A percentile compares a stretch with the other conserved stretches of the same genome.
phyloP scores from a whole-genome alignment of 2,888 invertebrate genomes.

The Eupithecia tripunctaria region DNA sequence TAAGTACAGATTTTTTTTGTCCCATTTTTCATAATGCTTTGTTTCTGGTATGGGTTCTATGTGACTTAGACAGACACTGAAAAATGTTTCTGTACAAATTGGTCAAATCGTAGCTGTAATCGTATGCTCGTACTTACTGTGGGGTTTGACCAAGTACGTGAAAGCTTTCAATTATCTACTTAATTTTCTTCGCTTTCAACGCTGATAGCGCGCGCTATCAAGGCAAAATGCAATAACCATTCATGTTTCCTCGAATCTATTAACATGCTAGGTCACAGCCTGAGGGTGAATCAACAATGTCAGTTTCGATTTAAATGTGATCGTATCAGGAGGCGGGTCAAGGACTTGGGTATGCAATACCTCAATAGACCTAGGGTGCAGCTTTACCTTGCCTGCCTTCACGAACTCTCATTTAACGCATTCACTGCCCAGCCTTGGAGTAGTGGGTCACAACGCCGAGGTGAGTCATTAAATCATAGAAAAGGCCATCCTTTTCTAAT shows the following conservation, averaged over 20 bases:
- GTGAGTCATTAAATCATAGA: too few relatives aligned
- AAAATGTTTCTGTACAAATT: too few relatives aligned
- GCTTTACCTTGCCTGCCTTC: background rate
- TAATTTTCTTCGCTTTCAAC: background rate
- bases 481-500: too few relatives aligned
- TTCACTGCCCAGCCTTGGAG: too few relatives aligned
- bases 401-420: background rate
- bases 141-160: too few relatives aligned
- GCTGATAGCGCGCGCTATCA: background rate
- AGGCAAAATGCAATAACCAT: background rate
- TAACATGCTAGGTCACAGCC: slow-evolving; percentile 12
- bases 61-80: too few relatives aligned
- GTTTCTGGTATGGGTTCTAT: too few relatives aligned
- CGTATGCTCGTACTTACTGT: too few relatives aligned
- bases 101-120: too few relatives aligned
- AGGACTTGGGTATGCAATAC: slow-evolving; percentile 29
- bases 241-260: slow-evolving; percentile 11
- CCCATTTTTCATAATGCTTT: too few relatives aligned
- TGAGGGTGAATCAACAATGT: slow-evolving; percentile 15
- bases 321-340: slow-evolving; percentile 39
- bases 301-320: slow-evolving; percentile 27
- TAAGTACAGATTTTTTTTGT: too few relatives aligned
- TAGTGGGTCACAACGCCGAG: too few relatives aligned
- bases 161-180: background rate
- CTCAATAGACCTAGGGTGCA: background rate